Conservation (phyloP, 2,113 vertebrate genomes). For the Maccullochella peelii region DNA sequence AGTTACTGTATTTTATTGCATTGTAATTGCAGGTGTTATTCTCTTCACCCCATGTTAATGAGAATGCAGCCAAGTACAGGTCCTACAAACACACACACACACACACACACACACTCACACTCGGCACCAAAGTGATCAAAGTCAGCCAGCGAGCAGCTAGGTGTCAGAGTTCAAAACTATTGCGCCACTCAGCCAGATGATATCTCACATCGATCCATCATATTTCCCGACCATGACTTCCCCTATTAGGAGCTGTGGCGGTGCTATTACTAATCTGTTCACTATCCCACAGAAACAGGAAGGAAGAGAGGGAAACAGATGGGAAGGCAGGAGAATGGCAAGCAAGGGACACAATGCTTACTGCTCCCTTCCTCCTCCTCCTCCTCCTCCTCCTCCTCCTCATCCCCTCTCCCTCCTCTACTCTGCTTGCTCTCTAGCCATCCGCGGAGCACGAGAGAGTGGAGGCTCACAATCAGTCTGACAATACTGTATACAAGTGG, state of each 20-base stretch:
- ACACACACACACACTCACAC: constrained; percentile 19
- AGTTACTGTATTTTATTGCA: background rate
- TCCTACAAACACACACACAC: constrained; percentile 21
- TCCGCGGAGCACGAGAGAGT: constrained; percentile 74
- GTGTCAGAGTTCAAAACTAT: constrained; percentile 84
- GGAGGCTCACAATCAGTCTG: constrained; percentile 81
- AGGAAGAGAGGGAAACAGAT: constrained; percentile 90
- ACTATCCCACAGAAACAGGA: constrained; percentile 84
- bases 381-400: constrained; percentile 73
- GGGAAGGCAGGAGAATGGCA: constrained; percentile 83
- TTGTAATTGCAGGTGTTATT: background rate
- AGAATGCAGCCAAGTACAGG: background rate
- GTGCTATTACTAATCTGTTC: constrained; percentile 73
- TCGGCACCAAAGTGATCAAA: constrained; percentile 70
- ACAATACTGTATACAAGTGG: constrained; percentile 86
- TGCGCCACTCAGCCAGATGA: constrained; percentile 76
- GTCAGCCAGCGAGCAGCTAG: constrained; percentile 60
- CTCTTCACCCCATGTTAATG: background rate
- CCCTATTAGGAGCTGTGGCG: constrained; percentile 73
- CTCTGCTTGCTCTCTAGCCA: constrained; percentile 61
- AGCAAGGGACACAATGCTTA: constrained; percentile 84
- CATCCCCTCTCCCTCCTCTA: constrained; percentile 55
- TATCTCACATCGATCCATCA: constrained; percentile 78
- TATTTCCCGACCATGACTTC: constrained; percentile 78
- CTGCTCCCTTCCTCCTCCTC: constrained; percentile 80